phyloP scores from a whole-genome alignment of 2,113 vertebrate species.

The Polyodon spathula region DNA sequence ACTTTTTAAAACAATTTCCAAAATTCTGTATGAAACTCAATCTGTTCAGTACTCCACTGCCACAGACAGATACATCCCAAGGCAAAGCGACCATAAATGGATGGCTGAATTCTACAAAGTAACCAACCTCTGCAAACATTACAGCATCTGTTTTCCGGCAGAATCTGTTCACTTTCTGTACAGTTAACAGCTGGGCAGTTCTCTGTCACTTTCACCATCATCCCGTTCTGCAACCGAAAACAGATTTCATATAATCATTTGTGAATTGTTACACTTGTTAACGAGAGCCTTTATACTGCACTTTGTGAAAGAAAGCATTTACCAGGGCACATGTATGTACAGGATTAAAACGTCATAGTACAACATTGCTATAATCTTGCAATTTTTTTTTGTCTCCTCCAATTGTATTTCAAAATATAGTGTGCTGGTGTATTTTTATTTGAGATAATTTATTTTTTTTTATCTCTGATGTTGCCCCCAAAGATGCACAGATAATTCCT shows the following conservation, averaged over 20 bases:
- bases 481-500: too few relatives aligned
- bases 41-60: not conserved
- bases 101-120: not conserved
- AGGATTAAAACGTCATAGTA: too few relatives aligned
- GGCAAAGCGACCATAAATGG: not conserved
- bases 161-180: constrained; percentile 64
- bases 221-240: constrained; percentile 64
- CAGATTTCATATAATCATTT: not conserved
- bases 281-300: too few relatives aligned
- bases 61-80: too few relatives aligned
- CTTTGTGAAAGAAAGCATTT: too few relatives aligned
- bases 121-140: constrained; percentile 77
- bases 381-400: too few relatives aligned
- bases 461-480: too few relatives aligned
- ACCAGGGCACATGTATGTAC: too few relatives aligned
- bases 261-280: not conserved
- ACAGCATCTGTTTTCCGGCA: constrained; percentile 88
- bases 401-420: too few relatives aligned
- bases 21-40: not conserved
- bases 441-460: too few relatives aligned
- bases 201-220: constrained; percentile 75
- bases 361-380: too few relatives aligned
- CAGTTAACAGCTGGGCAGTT: constrained; percentile 80
- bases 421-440: too few relatives aligned
- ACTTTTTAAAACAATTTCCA: not conserved